These are phyloP conservation scores for Pholis gunnellus DNA, from an alignment of 2,113 vertebrate genomes.

Conservation along the genomic window DNA sequence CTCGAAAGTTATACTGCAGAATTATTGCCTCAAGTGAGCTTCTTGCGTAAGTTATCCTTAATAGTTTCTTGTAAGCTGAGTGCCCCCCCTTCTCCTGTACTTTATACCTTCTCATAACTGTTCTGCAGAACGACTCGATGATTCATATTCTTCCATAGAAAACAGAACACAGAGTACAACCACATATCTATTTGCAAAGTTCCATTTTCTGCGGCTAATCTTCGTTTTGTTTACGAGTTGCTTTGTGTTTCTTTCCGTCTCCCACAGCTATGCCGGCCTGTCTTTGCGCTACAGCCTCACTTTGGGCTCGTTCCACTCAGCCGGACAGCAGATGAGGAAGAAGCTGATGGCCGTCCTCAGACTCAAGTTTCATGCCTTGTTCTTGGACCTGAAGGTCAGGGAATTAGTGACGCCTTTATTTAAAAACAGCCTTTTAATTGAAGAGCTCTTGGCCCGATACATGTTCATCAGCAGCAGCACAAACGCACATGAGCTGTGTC, in stretches of 20 bases:
- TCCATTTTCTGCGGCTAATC: neutral
- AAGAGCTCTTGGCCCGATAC: neutral
- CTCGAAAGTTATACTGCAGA: neutral
- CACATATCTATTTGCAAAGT: neutral
- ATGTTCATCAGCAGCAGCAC: neutral
- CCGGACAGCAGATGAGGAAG: conserved; percentile 87
- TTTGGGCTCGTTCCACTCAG: conserved; percentile 78
- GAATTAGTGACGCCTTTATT: neutral
- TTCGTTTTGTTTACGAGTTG: neutral
- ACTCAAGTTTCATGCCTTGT: conserved; percentile 88
- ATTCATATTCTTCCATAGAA: neutral
- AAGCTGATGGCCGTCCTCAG: conserved; percentile 88
- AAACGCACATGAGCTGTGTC: neutral
- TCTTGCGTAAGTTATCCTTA: neutral
- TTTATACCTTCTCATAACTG: conserved; percentile 46
- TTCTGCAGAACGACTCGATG: conserved; percentile 1
- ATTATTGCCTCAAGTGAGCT: neutral
- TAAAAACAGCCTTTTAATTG: neutral
- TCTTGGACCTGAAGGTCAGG: conserved; percentile 90
- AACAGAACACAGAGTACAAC: too few relatives aligned
- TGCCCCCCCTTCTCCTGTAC: conserved; percentile 16
- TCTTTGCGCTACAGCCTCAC: conserved; percentile 91
- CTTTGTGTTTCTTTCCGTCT: neutral
- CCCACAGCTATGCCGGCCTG: conserved; percentile 78
- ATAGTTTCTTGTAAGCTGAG: conserved; percentile 24